phyloP scores from a whole-genome alignment of 2,888 invertebrate species.

The Heteromurus nitidus region DNA sequence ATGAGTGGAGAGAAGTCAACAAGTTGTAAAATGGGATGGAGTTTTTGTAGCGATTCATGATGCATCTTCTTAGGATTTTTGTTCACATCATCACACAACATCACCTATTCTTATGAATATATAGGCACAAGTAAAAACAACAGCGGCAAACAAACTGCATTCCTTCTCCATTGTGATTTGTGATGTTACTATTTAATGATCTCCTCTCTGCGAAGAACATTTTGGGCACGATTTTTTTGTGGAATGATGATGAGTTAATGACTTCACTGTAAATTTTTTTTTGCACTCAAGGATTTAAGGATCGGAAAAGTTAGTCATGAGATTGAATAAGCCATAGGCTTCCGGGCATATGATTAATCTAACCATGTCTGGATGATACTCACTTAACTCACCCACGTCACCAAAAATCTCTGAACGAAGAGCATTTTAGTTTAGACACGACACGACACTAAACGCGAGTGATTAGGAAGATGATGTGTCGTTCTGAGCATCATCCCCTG shows the following conservation, averaged over 20 bases:
- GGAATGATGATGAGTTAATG: conserved; percentile 4
- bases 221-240: too few relatives aligned
- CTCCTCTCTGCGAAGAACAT: too few relatives aligned
- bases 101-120: neutral
- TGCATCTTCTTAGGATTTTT: neutral
- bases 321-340: neutral
- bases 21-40: neutral
- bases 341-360: neutral
- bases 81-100: neutral
- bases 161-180: neutral
- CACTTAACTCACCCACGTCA: neutral
- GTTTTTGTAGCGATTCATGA: neutral
- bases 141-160: neutral
- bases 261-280: neutral
- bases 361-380: too few relatives aligned
- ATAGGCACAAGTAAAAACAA: neutral
- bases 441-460: too few relatives aligned
- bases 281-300: neutral
- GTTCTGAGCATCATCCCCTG: too few relatives aligned
- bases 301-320: too few relatives aligned
- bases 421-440: neutral
- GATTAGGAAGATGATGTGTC: too few relatives aligned
- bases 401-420: neutral
- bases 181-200: too few relatives aligned
- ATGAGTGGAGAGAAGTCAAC: too few relatives aligned